phyloP scores from a whole-genome alignment of 2,797 vertebrate genomes.

The Emydoidea blandingii region DNA sequence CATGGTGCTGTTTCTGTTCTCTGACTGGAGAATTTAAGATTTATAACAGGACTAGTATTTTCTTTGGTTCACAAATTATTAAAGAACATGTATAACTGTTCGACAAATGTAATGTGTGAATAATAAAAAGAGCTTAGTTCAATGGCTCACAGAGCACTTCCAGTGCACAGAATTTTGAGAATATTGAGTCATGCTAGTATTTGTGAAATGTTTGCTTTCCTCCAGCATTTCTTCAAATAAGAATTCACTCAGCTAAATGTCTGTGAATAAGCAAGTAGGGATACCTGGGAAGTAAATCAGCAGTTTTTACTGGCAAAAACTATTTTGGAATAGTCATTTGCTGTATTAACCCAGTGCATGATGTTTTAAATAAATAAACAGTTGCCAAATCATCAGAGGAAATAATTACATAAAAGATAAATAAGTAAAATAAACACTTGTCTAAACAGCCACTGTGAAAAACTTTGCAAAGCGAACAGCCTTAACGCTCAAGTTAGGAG shows the following conservation, averaged over 20 bases:
- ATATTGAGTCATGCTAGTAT: neutral
- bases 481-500: neutral
- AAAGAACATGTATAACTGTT: neutral
- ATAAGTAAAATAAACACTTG: neutral
- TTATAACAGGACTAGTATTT: neutral
- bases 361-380: slow-evolving; percentile 3
- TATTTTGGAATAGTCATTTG: neutral
- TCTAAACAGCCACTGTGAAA: neutral
- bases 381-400: neutral
- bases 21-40: neutral
- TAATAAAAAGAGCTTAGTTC: neutral
- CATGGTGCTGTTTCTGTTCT: neutral
- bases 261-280: slow-evolving; percentile 39
- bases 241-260: slow-evolving; percentile 1
- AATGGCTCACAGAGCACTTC: neutral
- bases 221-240: slow-evolving; percentile 41
- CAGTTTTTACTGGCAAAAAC: slow-evolving; percentile 37
- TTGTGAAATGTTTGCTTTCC: slow-evolving; percentile 23
- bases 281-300: slow-evolving; percentile 20
- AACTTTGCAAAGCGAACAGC: neutral
- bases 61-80: neutral
- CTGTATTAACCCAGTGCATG: neutral
- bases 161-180: neutral
- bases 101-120: neutral
- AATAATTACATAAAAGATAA: neutral